phyloP scores from a whole-genome alignment of 2,888 invertebrate species.

The Plagodis dolabraria region DNA sequence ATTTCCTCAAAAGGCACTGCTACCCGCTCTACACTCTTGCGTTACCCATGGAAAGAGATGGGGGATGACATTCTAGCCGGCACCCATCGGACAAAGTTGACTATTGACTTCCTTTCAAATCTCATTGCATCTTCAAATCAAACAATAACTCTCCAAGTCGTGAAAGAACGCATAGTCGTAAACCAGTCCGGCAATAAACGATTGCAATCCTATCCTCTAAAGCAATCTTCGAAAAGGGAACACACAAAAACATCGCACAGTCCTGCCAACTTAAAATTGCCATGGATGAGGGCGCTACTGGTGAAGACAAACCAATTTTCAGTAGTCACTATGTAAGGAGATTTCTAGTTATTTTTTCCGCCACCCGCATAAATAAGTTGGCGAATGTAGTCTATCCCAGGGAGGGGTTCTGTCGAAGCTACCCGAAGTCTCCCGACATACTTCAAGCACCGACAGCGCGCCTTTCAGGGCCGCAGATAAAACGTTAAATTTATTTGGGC shows the following conservation, averaged over 20 bases:
- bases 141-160: conserved; percentile 17
- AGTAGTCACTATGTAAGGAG: no score
- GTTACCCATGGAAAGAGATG: no score
- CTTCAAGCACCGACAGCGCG: conserved; percentile 29
- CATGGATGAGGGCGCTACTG: no score
- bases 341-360: no score
- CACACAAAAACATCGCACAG: conserved; percentile 21
- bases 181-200: conserved; percentile 26
- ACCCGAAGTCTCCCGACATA: conserved; percentile 18
- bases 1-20: no score
- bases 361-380: no score
- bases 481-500: conserved; percentile 41
- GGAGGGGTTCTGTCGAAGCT: not conserved
- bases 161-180: conserved; percentile 27
- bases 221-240: conserved; percentile 28
- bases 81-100: not conserved
- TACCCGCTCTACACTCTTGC: no score
- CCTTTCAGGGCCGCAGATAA: conserved; percentile 35
- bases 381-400: not conserved
- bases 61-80: no score
- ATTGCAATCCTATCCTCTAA: conserved; percentile 27
- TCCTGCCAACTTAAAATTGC: not conserved
- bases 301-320: no score
- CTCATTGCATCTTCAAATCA: conserved; percentile 1
- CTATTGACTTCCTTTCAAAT: not conserved